A percentile compares a stretch with the other conserved stretches of the same genome.
These are phyloP conservation scores for Acrobasis suavella DNA, from an alignment of 2,888 invertebrate genomes.

Conservation along the genomic window DNA sequence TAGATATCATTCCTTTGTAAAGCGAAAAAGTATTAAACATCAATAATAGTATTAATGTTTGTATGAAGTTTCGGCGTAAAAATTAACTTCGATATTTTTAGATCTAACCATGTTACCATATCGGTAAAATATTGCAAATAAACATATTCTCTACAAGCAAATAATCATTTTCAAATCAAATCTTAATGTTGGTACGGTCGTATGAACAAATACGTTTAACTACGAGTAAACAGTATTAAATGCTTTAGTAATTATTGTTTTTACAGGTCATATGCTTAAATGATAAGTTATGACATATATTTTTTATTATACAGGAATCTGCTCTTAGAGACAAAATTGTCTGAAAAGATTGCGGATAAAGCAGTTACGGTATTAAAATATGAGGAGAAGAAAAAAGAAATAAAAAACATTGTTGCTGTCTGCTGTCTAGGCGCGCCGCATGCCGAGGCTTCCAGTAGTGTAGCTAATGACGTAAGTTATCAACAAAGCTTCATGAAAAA, in stretches of 20 bases:
- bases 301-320: not conserved
- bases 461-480: not conserved
- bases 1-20: too few species aligned
- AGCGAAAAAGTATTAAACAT: too few species aligned
- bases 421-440: not conserved
- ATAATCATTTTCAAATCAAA: not conserved
- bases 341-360: not conserved
- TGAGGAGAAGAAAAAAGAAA: conserved; percentile 4
- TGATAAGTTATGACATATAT: not conserved
- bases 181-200: not conserved
- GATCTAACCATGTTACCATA: not conserved
- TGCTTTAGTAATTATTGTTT: not conserved
- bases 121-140: not conserved
- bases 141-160: not conserved
- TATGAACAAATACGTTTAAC: too few species aligned
- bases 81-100: too few species aligned
- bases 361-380: not conserved
- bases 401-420: not conserved
- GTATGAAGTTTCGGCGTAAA: too few species aligned
- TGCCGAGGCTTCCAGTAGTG: not conserved
- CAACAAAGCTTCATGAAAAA: too few species aligned
- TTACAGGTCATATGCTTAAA: not conserved
- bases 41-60: too few species aligned
- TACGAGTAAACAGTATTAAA: not conserved
- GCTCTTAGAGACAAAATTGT: not conserved